These are phyloP conservation scores for Pharmacophagus antenor DNA, from an alignment of 2,888 invertebrate species.

Conservation along the genomic window DNA sequence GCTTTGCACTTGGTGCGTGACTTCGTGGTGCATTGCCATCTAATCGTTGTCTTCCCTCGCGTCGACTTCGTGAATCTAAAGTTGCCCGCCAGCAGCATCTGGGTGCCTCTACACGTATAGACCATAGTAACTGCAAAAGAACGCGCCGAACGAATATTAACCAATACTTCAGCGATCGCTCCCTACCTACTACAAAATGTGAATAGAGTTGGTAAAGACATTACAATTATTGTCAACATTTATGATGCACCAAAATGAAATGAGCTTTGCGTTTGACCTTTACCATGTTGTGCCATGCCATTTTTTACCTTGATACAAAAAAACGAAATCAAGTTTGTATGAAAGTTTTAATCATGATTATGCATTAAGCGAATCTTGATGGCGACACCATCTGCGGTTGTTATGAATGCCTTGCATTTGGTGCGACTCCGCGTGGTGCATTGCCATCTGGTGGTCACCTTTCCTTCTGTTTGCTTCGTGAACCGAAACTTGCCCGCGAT, in stretches of 20 bases:
- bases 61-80: slow-evolving; percentile 38
- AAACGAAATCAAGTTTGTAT: not conserved
- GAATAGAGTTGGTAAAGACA: too few relatives aligned
- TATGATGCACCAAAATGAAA: too few relatives aligned
- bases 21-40: slow-evolving; percentile 52
- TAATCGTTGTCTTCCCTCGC: slow-evolving; percentile 36
- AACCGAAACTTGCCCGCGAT: slow-evolving; percentile 35
- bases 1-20: slow-evolving; percentile 33
- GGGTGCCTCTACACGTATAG: slow-evolving; percentile 33
- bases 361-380: slow-evolving; percentile 10
- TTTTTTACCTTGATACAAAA: not conserved
- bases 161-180: too few relatives aligned
- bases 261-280: not conserved
- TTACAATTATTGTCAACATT: too few relatives aligned
- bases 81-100: slow-evolving; percentile 34
- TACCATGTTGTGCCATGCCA: not conserved
- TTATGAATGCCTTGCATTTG: slow-evolving; percentile 27
- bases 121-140: slow-evolving; percentile 29
- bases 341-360: slow-evolving; percentile 16
- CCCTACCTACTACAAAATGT: too few relatives aligned
- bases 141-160: too few relatives aligned
- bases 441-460: slow-evolving; percentile 47
- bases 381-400: slow-evolving; percentile 1
- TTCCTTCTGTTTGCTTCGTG: slow-evolving; percentile 35
- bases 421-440: slow-evolving; percentile 44